These are phyloP conservation scores for Lagorchestes hirsutus DNA, from an alignment of 2,797 vertebrate species.

Conservation along the genomic window DNA sequence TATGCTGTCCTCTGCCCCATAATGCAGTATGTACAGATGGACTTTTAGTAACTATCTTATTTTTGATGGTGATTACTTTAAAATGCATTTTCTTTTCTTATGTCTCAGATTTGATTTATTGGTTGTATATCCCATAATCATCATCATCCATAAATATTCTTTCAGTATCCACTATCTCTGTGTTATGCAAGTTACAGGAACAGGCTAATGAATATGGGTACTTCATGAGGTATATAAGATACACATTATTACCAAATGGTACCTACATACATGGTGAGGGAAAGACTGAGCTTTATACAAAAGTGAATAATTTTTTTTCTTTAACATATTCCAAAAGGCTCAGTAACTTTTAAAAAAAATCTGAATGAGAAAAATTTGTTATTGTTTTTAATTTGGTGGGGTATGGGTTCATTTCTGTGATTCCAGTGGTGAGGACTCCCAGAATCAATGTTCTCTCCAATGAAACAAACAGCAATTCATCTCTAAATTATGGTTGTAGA, in stretches of 20 bases:
- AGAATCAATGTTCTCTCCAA: neutral
- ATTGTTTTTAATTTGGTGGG: neutral
- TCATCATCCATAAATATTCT: conserved; percentile 22
- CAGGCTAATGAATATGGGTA: neutral
- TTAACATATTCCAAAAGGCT: neutral
- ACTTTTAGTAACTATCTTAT: conserved; percentile 38
- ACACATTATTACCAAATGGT: neutral
- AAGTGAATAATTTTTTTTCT: neutral
- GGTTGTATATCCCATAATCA: neutral
- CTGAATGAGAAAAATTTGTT: neutral
- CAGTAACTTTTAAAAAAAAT: neutral
- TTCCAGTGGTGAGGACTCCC: neutral
- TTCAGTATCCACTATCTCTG: neutral
- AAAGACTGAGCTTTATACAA: neutral
- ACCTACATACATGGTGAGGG: neutral
- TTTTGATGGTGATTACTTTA: conserved; percentile 49
- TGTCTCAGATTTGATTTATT: conserved; percentile 28
- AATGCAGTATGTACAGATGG: conserved; percentile 16
- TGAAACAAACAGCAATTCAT: neutral
- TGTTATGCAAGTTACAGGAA: conserved; percentile 18
- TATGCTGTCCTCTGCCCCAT: conserved; percentile 6
- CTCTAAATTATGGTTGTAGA: neutral
- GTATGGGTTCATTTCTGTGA: neutral
- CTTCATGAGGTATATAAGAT: neutral
- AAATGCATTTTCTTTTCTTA: neutral